Percentiles rank a stretch among this genome's conserved stretches.
Conservation (phyloP, 1,140 invertebrate genomes). For the Drosophila pseudoobscura region DNA sequence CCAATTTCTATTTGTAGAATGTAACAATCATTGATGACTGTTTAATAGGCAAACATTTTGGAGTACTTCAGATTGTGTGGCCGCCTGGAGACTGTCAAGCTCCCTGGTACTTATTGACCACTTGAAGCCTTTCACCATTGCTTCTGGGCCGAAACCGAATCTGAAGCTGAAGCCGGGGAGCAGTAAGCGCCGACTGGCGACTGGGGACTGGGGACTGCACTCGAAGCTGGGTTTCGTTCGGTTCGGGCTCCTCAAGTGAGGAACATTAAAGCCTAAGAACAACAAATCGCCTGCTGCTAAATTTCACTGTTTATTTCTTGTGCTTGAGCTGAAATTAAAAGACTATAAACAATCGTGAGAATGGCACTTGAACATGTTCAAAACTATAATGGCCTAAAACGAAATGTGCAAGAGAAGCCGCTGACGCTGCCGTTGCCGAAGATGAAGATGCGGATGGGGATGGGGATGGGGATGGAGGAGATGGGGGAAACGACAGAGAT, state of each 20-base stretch:
- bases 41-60: conserved; percentile 62
- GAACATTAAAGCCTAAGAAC: conserved; percentile 62
- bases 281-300: conserved; percentile 69
- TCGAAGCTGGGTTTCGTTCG: conserved; percentile 9
- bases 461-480: too few species aligned
- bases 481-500: conserved; percentile 10
- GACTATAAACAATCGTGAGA: conserved; percentile 82
- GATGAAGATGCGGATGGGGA: not conserved
- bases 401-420: conserved; percentile 70
- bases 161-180: too few species aligned
- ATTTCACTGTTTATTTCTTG: conserved; percentile 80
- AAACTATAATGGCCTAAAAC: conserved; percentile 81
- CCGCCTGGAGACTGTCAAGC: conserved; percentile 32
- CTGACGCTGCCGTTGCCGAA: conserved; percentile 17
- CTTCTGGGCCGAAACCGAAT: conserved; percentile 13
- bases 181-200: conserved; percentile 14
- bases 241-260: conserved; percentile 26
- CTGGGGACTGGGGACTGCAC: conserved; percentile 9
- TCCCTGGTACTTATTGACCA: conserved; percentile 59
- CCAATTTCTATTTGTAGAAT: conserved; percentile 62
- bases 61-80: conserved; percentile 34
- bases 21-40: conserved; percentile 65
- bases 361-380: conserved; percentile 82
- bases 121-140: conserved; percentile 53
- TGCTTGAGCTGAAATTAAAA: conserved; percentile 77